These are phyloP conservation scores for Sipha flava DNA, from an alignment of 1,140 invertebrate species.

Conservation along the genomic window DNA sequence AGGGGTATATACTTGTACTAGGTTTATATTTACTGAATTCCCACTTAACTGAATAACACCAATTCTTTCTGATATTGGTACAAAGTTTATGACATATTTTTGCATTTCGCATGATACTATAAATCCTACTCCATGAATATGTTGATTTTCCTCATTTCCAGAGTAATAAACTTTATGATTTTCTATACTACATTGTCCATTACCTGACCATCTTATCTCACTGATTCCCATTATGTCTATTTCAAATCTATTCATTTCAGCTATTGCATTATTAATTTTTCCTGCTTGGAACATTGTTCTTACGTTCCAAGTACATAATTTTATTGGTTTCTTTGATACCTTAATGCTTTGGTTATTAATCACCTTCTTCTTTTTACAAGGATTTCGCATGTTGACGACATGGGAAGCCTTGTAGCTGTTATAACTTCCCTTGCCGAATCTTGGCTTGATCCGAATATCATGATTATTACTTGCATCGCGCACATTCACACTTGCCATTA, in stretches of 20 bases:
- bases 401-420: background rate
- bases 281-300: conserved; percentile 32
- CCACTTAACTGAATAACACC: background rate
- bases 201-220: background rate
- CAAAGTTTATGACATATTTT: background rate
- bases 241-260: conserved; percentile 30
- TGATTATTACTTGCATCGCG: background rate
- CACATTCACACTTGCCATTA: background rate
- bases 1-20: background rate
- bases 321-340: background rate
- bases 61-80: background rate
- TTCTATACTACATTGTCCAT: background rate
- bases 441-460: background rate
- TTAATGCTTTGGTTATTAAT: background rate
- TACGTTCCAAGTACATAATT: conserved; percentile 29
- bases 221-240: background rate
- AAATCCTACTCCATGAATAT: background rate
- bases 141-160: background rate
- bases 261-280: conserved; percentile 30
- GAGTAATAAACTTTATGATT: background rate
- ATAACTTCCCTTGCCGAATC: background rate
- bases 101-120: background rate
- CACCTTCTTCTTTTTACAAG: background rate
- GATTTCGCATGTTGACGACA: background rate
- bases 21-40: background rate